A percentile compares a stretch with the other conserved stretches of the same genome.
phyloP scores from a whole-genome alignment of 2,113 vertebrate species.

The Labeo catla region DNA sequence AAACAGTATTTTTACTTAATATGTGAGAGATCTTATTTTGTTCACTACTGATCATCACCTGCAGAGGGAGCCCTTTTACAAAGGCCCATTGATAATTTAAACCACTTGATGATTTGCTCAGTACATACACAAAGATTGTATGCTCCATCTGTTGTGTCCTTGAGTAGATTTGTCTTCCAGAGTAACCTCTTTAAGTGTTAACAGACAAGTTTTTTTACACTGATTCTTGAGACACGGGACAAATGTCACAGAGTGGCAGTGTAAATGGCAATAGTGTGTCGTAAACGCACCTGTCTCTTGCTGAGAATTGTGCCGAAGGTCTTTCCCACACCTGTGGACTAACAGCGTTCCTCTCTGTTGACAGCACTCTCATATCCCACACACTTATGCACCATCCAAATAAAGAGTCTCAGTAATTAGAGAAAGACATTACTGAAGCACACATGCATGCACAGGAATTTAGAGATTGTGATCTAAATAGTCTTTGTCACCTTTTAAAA shows the following conservation, averaged over 20 bases:
- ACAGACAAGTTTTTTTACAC: not conserved
- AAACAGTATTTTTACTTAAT: not conserved
- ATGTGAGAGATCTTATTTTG: not conserved
- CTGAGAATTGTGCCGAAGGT: conserved; percentile 22
- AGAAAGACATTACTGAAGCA: conserved; percentile 1
- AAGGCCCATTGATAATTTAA: conserved; percentile 17
- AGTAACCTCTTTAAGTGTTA: not conserved
- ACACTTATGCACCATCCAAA: conserved; percentile 16
- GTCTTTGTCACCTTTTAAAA: conserved; percentile 7
- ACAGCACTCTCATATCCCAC: not conserved
- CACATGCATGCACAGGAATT: not conserved
- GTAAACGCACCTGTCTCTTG: conserved; percentile 20
- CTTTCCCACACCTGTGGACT: conserved; percentile 43
- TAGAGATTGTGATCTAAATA: conserved; percentile 11
- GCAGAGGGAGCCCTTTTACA: conserved; percentile 68
- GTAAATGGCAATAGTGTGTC: conserved; percentile 29
- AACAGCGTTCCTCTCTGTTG: not conserved
- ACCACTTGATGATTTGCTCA: not conserved
- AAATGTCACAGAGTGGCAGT: not conserved
- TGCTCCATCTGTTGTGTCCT: not conserved
- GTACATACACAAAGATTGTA: not conserved
- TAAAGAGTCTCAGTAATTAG: conserved; percentile 9
- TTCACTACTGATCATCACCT: conserved; percentile 56
- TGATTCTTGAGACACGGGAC: not conserved
- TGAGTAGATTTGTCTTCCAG: not conserved